Percentiles rank a stretch among this genome's conserved stretches.
phyloP scores from a whole-genome alignment of 2,888 invertebrate genomes.

The Drosophila helvetica region DNA sequence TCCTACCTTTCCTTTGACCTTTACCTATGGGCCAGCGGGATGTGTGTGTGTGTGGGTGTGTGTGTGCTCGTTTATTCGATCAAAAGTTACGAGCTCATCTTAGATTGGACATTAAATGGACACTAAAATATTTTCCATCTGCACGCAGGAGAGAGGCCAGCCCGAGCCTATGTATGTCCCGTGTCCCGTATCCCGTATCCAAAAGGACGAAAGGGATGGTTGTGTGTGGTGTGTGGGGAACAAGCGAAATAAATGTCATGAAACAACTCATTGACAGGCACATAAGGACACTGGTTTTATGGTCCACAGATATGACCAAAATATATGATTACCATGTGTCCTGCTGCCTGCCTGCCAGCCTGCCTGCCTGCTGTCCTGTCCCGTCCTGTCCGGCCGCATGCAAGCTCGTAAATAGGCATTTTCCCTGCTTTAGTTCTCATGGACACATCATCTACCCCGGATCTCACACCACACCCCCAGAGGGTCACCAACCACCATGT shows the following conservation, averaged over 20 bases:
- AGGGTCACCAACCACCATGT: constrained; percentile 1
- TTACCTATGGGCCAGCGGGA: constrained; percentile 33
- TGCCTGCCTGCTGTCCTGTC: constrained; percentile 17
- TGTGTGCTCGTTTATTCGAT: constrained; percentile 79
- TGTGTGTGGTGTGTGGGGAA: constrained; percentile 38
- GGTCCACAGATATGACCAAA: constrained; percentile 83
- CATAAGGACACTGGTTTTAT: constrained; percentile 83
- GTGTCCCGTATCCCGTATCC: constrained; percentile 41
- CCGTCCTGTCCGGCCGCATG: constrained; percentile 66
- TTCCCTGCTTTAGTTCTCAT: constrained; percentile 72
- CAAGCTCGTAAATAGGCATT: constrained; percentile 82
- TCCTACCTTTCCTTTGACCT: constrained; percentile 15
- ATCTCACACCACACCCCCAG: background rate
- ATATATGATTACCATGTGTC: constrained; percentile 83
- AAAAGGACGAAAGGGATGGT: constrained; percentile 22
- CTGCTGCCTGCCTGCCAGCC: constrained; percentile 62
- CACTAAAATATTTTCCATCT: constrained; percentile 82
- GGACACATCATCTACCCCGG: constrained; percentile 40
- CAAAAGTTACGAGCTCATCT: constrained; percentile 83
- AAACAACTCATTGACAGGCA: constrained; percentile 83
- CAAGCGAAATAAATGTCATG: constrained; percentile 82
- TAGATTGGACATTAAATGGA: constrained; percentile 83
- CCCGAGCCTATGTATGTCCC: background rate
- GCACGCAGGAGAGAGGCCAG: constrained; percentile 71
- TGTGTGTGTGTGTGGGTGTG: constrained; percentile 17